Base-by-base conservation (phyloP, 2,113 vertebrate genomes). In the Platycercus adscitus region DNA sequence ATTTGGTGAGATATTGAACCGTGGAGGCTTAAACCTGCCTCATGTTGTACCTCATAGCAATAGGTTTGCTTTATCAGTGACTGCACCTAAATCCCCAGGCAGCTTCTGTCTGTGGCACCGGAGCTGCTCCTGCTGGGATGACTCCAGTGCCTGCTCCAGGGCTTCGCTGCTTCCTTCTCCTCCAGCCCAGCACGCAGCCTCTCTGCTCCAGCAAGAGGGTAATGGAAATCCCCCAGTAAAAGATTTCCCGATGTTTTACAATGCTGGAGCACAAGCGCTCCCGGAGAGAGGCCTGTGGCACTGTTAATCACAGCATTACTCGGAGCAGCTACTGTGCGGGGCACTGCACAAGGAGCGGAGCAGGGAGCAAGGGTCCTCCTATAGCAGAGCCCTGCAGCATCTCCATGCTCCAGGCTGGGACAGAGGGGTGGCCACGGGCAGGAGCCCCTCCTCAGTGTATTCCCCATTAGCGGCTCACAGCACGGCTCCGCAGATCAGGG, bases 211-310 rank as follows among this genome's bases (percentile, higher is more conserved):
- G 71, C 46, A 47, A 10, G 49, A 69, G 75, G 31, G 91, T 18
- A 63, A 25, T 33, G 94, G 94, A 96, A 97, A 95, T 93, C 91
- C 92, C 92, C 91, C 77, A 58, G 76, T 88, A 88, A 93, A 97
- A 93, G 52, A 15, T 55, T 50, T 66, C 94, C 95, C 81, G 88
- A 24, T 78, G 95, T 90, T 95, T 94, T 75, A 88, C 68, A 86
- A 33, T 0, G 20, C 70, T 17, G 75, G 11, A 70, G 70, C 90
- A 52, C 73, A 52, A 88, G 86, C 3, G 2, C 68, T 88, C 58
- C 88, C 5, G 9, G 88, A 69, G 88, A 65, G 93, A 55, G 31
- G 79, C 68, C 81, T 79, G 90, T 60, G 85, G 92, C 87, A 76
- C 78, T 29, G 0, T 8, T 65, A 52, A 77, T 77, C 11, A 6